Evolutionary conservation across 1,140 invertebrate species (phyloP), one percentile per base, ranked within the genome.

Genomic region (Eubasilissa regina): DNA sequence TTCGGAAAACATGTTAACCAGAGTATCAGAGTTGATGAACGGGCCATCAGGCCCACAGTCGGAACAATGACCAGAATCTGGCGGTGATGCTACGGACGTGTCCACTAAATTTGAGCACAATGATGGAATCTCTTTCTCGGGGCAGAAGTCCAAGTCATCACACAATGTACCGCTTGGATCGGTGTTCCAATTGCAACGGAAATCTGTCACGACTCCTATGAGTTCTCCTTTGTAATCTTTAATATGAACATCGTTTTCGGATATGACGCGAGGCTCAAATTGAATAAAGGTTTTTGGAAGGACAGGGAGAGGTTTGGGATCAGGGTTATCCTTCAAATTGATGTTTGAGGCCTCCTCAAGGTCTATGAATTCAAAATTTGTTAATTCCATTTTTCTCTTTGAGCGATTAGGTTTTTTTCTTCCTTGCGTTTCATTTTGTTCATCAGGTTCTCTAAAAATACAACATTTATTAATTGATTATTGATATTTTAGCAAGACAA

Each of bases 171-270:
- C 79, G 35, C 73, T 76, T 35, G 68, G 48, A 43, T 83, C 81
- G 3, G 77, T 80, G 53, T 83, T 82, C 86, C 86, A 87, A 21
- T 84, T 78, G 73, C 86, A 86, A 56, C 86, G 84, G 81, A 86
- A 87, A 83, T 89, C 88, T 44, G 81, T 66, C n/a, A 86, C 84
- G 70, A 88, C 81, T 17, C 88, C 88, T 60, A 89, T 84, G 73
- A 84, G 84, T 79, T 87, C 85, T 12, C 84, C 85, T 3, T 21
- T 82, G 80, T 86, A 86, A 82, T 89, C 88, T 7, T 17, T 58
- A 12, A 89, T 84, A 60, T 84, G 85, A n/a, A 79, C 75, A 80
- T 86, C 86, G 62, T 80, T 74, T 19, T 78, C 82, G 43, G 83
- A 78, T 43, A 85, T 83, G 47, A 80, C 80, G 17, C 87, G 84